Percentiles rank a stretch among this genome's conserved stretches.
Conservation (phyloP, 2,888 invertebrate species). For the Drosophila mettleri region DNA sequence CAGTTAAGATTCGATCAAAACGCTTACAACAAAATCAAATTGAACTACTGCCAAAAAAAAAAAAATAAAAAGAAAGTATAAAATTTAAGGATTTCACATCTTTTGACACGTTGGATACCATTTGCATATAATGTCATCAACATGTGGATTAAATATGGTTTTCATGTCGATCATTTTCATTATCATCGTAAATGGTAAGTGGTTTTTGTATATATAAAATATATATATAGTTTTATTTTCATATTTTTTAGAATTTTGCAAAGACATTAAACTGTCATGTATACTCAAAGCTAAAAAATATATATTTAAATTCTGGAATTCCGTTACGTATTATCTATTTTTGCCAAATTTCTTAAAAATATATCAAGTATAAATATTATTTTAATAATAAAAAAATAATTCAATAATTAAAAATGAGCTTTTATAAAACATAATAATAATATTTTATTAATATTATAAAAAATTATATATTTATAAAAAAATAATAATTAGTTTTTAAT, state of each 20-base stretch:
- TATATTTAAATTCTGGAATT: too few relatives aligned
- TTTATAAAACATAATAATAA: background rate
- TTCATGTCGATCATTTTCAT: conserved; percentile 85
- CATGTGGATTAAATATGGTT: conserved; percentile 85
- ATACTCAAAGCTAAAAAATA: too few relatives aligned
- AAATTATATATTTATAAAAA: too few relatives aligned
- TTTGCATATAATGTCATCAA: conserved; percentile 84
- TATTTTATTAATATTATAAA: background rate
- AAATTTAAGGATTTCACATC: conserved; percentile 44
- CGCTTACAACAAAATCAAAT: conserved; percentile 6
- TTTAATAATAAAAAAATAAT: too few relatives aligned
- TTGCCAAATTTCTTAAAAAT: too few relatives aligned
- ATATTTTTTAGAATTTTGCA: too few relatives aligned
- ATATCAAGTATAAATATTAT: too few relatives aligned
- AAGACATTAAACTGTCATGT: too few relatives aligned
- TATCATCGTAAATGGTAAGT: conserved; percentile 85
- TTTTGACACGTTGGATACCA: conserved; percentile 66
- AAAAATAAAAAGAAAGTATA: conserved; percentile 17
- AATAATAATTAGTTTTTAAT: too few relatives aligned
- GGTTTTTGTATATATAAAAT: background rate
- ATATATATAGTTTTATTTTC: too few relatives aligned
- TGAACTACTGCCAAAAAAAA: conserved; percentile 8
- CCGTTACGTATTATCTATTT: too few relatives aligned
- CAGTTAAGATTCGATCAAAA: conserved; percentile 15
- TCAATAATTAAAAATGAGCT: too few relatives aligned